Conservation (phyloP, 2,113 vertebrate genomes). For the Microcebus murinus region DNA sequence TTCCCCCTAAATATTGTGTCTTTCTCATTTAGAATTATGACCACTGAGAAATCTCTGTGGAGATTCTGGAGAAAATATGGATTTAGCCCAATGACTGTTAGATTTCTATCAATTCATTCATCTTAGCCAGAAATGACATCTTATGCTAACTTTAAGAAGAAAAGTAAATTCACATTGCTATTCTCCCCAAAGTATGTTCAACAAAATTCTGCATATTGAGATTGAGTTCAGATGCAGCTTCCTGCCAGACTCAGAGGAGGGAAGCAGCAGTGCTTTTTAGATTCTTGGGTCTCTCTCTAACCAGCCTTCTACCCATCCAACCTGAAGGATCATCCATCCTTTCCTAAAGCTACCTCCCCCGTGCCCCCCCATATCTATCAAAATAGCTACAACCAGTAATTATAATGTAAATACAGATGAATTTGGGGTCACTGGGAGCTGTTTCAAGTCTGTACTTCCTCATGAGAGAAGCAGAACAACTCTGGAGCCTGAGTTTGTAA, state of each 20-base stretch:
- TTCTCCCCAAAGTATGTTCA: background rate
- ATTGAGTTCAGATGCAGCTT: background rate
- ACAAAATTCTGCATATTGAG: background rate
- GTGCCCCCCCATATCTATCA: background rate
- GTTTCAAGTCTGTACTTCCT: background rate
- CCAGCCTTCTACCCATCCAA: background rate
- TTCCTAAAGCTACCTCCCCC: background rate
- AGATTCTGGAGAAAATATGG: slow-evolving; percentile 2
- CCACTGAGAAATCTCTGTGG: slow-evolving; percentile 1
- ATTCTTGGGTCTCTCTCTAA: background rate
- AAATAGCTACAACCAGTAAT: background rate
- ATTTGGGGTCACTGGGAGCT: background rate
- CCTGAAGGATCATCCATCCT: background rate
- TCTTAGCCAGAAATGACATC: slow-evolving; percentile 13
- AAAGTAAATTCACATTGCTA: background rate
- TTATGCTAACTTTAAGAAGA: background rate
- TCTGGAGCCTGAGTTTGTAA: background rate
- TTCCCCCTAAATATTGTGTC: background rate
- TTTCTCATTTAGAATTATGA: slow-evolving; percentile 29
- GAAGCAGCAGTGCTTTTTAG: background rate
- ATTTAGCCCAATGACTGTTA: slow-evolving; percentile 14
- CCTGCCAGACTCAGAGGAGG: background rate
- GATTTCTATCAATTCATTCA: background rate
- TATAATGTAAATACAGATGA: background rate
- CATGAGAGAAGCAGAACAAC: background rate